Percentiles rank a stretch among this genome's conserved stretches.
phyloP scores from a whole-genome alignment of 2,888 invertebrate genomes.

The Parthenolecanium corni region DNA sequence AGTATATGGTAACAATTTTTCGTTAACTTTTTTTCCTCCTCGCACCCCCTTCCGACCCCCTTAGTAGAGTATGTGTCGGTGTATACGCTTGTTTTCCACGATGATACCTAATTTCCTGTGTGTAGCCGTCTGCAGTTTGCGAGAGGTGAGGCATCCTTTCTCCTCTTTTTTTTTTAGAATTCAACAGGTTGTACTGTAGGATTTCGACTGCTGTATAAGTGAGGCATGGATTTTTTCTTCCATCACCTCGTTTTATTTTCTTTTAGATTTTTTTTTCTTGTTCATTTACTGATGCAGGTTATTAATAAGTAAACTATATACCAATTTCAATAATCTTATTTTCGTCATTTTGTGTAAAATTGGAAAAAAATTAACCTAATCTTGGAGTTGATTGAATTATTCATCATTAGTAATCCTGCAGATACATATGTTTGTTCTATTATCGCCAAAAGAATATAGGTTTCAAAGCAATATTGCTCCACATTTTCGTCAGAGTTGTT shows the following conservation, averaged over 20 bases:
- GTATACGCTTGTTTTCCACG: neutral
- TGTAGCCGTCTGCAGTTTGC: constrained; percentile 17
- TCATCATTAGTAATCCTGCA: no score
- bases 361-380: no score
- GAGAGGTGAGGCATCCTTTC: constrained; percentile 1
- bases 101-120: constrained; percentile 21
- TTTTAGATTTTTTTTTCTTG: constrained; percentile 3
- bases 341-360: no score
- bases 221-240: neutral
- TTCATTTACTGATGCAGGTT: neutral
- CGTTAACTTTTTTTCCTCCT: no score
- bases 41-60: neutral
- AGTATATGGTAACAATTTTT: no score
- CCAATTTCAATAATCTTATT: no score
- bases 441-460: no score
- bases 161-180: constrained; percentile 2
- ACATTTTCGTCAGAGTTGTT: no score
- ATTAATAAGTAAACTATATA: no score
- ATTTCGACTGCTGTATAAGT: constrained; percentile 5
- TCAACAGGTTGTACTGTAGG: constrained; percentile 13
- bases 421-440: no score
- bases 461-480: no score
- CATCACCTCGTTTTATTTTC: constrained; percentile 2
- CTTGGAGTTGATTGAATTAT: no score
- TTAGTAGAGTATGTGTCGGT: neutral